Percentiles rank a stretch among this genome's conserved stretches.
Evolutionary conservation across 2,888 invertebrate species (phyloP).

Genomic region (Carabus problematicus): DNA sequence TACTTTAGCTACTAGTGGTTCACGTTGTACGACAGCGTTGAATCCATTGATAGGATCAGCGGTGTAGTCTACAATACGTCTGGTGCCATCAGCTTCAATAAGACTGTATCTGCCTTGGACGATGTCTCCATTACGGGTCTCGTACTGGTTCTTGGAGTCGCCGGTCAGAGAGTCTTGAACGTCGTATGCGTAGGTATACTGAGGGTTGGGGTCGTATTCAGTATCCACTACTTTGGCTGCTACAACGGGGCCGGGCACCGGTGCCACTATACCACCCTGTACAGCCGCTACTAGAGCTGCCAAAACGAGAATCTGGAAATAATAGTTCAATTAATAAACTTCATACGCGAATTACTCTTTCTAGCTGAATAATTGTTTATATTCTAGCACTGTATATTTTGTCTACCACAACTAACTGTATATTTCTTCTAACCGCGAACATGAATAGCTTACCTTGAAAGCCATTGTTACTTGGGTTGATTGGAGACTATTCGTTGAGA

Average conservation of each 20-base stretch:
- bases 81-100: slow-evolving; percentile 67
- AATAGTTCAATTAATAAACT: neutral
- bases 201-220: slow-evolving; percentile 58
- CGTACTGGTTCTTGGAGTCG: slow-evolving; percentile 67
- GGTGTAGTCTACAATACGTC: slow-evolving; percentile 69
- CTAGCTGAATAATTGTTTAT: too few species aligned
- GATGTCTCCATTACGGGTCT: slow-evolving; percentile 69
- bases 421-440: neutral
- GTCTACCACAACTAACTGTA: too few species aligned
- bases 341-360: too few species aligned
- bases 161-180: slow-evolving; percentile 66
- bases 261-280: slow-evolving; percentile 43
- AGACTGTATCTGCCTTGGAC: slow-evolving; percentile 68
- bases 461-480: slow-evolving; percentile 35
- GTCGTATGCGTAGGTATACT: slow-evolving; percentile 66
- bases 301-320: slow-evolving; percentile 27
- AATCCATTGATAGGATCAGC: slow-evolving; percentile 64
- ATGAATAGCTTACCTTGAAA: slow-evolving; percentile 26
- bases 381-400: too few species aligned
- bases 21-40: slow-evolving; percentile 65
- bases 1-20: slow-evolving; percentile 58
- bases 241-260: slow-evolving; percentile 45
- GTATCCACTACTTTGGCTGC: slow-evolving; percentile 50
- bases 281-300: slow-evolving; percentile 44
- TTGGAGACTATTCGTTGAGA: slow-evolving; percentile 31